phyloP scores from a whole-genome alignment of 2,888 invertebrate species.

The Heliconius erato region DNA sequence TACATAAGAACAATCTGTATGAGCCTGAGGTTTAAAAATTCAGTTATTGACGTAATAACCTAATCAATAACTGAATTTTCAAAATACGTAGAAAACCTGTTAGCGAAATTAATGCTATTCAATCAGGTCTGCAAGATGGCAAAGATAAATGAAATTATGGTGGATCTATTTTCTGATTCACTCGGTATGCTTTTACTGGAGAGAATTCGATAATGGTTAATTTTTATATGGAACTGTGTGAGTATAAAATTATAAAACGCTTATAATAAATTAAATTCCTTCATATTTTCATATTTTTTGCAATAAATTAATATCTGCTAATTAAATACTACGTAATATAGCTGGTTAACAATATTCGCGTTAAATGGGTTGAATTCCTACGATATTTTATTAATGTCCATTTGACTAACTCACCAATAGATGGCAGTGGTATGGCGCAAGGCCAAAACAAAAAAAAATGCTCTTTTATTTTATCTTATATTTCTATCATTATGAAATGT shows the following conservation, averaged over 20 bases:
- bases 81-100: conserved; percentile 37
- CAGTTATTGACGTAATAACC: not conserved
- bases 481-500: not conserved
- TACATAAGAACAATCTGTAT: conserved; percentile 49
- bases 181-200: not conserved
- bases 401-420: not conserved
- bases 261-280: too few species aligned
- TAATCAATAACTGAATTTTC: conserved; percentile 31
- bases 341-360: not conserved
- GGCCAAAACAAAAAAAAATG: not conserved
- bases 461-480: not conserved
- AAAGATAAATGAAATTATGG: conserved; percentile 14
- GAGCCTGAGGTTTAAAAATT: conserved; percentile 22
- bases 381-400: not conserved
- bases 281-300: too few species aligned
- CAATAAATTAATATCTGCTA: too few species aligned
- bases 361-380: not conserved
- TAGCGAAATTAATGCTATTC: conserved; percentile 35
- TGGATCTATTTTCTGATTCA: conserved; percentile 3
- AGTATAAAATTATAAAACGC: not conserved
- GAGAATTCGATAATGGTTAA: conserved; percentile 22
- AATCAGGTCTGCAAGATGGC: conserved; percentile 20
- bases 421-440: not conserved
- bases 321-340: too few species aligned
- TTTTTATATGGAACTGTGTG: not conserved